Evolutionary conservation across 2,888 invertebrate species (phyloP).

Genomic region (Argyresthia goedartella): DNA sequence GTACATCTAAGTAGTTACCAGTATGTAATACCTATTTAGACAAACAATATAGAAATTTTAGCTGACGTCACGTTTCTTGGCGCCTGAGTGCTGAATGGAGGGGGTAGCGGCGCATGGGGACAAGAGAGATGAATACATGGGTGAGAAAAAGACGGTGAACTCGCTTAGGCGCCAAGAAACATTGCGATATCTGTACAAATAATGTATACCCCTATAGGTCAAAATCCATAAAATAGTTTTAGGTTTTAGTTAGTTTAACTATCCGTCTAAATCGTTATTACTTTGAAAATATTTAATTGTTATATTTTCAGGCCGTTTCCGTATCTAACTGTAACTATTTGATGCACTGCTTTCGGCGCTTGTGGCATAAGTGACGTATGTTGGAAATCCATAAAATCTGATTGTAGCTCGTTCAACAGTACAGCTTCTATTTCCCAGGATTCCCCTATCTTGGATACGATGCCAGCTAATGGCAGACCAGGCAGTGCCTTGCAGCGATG

Average conservation of each 20-base stretch:
- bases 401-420: constrained; percentile 4
- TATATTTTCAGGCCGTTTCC: neutral
- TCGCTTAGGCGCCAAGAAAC: no score
- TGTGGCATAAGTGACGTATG: constrained; percentile 10
- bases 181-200: neutral
- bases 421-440: constrained; percentile 28
- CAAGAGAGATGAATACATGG: no score
- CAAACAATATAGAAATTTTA: neutral
- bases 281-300: no score
- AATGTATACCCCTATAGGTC: neutral
- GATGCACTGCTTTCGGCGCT: constrained; percentile 24
- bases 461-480: constrained; percentile 26
- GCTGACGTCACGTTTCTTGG: neutral
- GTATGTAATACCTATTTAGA: constrained; percentile 22
- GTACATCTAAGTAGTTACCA: neutral
- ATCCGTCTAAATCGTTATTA: neutral
- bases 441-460: constrained; percentile 53
- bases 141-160: no score
- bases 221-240: no score
- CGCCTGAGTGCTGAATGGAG: no score
- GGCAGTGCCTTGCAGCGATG: constrained; percentile 36
- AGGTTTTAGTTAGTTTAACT: neutral
- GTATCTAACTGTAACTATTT: constrained; percentile 2
- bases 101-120: no score
- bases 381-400: neutral